A percentile compares a stretch with the other conserved stretches of the same genome.
Conservation (phyloP, 2,113 vertebrate genomes). For the Trichomycterus rosablanca region DNA sequence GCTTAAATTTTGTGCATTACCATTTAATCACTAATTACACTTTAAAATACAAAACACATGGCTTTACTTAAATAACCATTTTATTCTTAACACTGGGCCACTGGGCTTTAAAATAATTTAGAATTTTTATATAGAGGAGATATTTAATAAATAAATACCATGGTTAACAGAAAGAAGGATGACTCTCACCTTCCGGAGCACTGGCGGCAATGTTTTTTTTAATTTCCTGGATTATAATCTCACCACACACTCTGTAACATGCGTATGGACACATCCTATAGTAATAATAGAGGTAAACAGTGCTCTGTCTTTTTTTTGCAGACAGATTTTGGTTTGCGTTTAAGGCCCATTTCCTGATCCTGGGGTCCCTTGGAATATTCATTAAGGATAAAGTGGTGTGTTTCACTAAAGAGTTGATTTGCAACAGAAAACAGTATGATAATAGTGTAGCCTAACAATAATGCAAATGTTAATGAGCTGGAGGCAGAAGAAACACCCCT, state of each 20-base stretch:
- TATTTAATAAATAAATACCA: too few species aligned
- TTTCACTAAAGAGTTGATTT: conserved; percentile 64
- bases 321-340: conserved; percentile 51
- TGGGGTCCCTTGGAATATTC: conserved; percentile 54
- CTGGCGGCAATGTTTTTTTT: background rate
- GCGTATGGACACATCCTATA: too few species aligned
- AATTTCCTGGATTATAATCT: background rate
- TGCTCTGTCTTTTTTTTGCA: conserved; percentile 42
- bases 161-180: too few species aligned
- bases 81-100: too few species aligned
- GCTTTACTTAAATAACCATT: too few species aligned
- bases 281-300: conserved; percentile 10
- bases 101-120: too few species aligned
- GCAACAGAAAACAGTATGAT: conserved; percentile 65
- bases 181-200: too few species aligned
- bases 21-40: too few species aligned
- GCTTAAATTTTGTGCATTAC: too few species aligned
- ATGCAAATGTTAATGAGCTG: conserved; percentile 70
- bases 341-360: conserved; percentile 49
- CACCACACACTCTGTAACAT: too few species aligned
- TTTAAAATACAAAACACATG: too few species aligned
- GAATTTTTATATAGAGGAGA: too few species aligned
- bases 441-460: conserved; percentile 57
- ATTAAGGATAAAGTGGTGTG: conserved; percentile 50
- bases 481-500: conserved; percentile 46